Evolutionary conservation across 2,888 invertebrate species (phyloP).

Genomic region (Papilio gigon): DNA sequence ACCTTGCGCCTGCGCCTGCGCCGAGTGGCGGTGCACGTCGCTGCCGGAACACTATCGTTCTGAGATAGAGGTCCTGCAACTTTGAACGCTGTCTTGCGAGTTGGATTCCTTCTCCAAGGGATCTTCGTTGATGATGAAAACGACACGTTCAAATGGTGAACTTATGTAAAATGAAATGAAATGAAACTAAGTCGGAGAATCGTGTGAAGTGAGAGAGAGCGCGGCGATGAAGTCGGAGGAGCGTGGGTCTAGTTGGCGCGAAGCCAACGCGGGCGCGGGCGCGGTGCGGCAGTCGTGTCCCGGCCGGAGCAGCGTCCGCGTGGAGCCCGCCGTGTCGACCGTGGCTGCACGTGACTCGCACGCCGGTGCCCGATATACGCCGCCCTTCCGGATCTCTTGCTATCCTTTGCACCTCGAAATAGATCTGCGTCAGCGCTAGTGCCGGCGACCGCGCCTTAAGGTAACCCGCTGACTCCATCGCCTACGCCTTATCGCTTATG

Average conservation of each 20-base stretch:
- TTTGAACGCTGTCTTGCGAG: no score
- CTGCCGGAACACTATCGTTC: no score
- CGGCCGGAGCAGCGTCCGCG: constrained; percentile 11
- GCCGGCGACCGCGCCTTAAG: not conserved
- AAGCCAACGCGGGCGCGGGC: not conserved
- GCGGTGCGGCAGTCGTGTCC: constrained; percentile 19
- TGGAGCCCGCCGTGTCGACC: constrained; percentile 15
- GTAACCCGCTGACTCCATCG: not conserved
- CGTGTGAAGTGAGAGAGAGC: constrained; percentile 13
- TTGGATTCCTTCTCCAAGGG: no score
- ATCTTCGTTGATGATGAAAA: constrained; percentile 2
- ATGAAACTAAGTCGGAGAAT: constrained; percentile 2
- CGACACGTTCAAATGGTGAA: not conserved
- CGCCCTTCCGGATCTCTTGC: constrained; percentile 19
- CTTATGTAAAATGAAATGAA: not conserved
- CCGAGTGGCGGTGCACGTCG: no score
- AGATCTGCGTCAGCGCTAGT: constrained; percentile 1
- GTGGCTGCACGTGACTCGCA: constrained; percentile 18
- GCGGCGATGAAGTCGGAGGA: constrained; percentile 22
- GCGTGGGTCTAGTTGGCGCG: constrained; percentile 24
- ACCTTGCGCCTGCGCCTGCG: no score
- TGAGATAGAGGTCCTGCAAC: no score
- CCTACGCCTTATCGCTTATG: not conserved
- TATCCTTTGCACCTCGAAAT: constrained; percentile 32
- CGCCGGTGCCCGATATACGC: constrained; percentile 6